Evolutionary conservation across 2,888 invertebrate species (phyloP).

Genomic region (Dynastes hyllus): DNA sequence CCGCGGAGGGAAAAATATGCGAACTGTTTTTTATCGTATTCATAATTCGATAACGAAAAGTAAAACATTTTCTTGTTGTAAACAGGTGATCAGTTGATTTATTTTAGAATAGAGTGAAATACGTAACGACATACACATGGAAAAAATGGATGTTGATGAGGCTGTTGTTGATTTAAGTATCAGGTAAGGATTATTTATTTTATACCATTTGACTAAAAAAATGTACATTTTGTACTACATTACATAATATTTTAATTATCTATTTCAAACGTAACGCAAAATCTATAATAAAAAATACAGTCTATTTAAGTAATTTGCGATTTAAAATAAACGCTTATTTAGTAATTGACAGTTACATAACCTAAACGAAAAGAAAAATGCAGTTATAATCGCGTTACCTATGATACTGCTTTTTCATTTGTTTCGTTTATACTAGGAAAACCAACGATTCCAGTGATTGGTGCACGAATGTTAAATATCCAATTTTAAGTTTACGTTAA

Average conservation of each 20-base stretch:
- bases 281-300: neutral
- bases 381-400: conserved; percentile 36
- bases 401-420: neutral
- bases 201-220: neutral
- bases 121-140: conserved; percentile 66
- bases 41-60: conserved; percentile 29
- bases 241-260: conserved; percentile 6
- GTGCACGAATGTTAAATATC: conserved; percentile 43
- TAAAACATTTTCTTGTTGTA: conserved; percentile 40
- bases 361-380: conserved; percentile 38
- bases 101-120: conserved; percentile 28
- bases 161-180: conserved; percentile 92
- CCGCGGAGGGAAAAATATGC: conserved; percentile 10
- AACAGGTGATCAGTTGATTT: conserved; percentile 56
- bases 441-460: conserved; percentile 12
- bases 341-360: conserved; percentile 51
- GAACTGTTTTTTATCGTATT: conserved; percentile 32
- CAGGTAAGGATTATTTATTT: conserved; percentile 74
- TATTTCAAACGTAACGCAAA: neutral
- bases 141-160: conserved; percentile 92
- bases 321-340: conserved; percentile 17
- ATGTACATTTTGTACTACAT: neutral
- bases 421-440: conserved; percentile 7
- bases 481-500: conserved; percentile 41
- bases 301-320: neutral